Base-by-base conservation (phyloP, 2,888 invertebrate species). In the Entomobrya multifasciata region DNA sequence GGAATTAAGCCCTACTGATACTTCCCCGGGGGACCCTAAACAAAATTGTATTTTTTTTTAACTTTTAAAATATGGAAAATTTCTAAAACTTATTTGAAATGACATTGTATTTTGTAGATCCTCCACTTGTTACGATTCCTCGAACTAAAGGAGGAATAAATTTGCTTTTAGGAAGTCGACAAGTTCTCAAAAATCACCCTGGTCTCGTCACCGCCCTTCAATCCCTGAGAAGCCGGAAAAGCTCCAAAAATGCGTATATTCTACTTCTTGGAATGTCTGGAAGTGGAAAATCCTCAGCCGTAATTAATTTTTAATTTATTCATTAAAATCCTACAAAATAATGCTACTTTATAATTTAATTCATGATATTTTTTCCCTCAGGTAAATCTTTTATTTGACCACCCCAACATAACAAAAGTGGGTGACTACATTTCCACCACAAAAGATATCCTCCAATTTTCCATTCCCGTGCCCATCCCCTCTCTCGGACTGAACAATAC, bases 171-270 rank as follows among this genome's bases (percentile, higher is more conserved):
- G 65, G 25, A 5, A 20, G 62, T 4, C n/a, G 30, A 78, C 15
- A 27, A 78, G 20, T 1, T n/a, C n/a, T 74, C 1, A 85, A 49
- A 60, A 62, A 72, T n/a, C 89, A 89, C 60, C 84, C 87, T 5
- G 89, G 89, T 5, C 41, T 89, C 0, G 27, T 88, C 27, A 86
- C 87, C 13, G 82, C 87, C 0, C 44, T 89, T 3, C 81, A 87
- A 27, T 88, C 88, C 0, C 17, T 88, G 17, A 52, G 83, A 25
- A 85, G 55, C 25, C 70, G 76, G 20, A 79, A 87, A 67, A 88
- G 84, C 41, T 83, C 89, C 0, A 83, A 55, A 27, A 89, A 85
- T 49, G 89, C 89, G 0, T 89, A 88, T 57, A 89, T 89, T 72
- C 30, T 89, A 22, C 41, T 88, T 1, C n/a, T 89, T 0, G 89